Percentiles rank a stretch among this genome's conserved stretches.
Conservation (phyloP, 2,888 invertebrate genomes). For the Morinoia aosen region DNA sequence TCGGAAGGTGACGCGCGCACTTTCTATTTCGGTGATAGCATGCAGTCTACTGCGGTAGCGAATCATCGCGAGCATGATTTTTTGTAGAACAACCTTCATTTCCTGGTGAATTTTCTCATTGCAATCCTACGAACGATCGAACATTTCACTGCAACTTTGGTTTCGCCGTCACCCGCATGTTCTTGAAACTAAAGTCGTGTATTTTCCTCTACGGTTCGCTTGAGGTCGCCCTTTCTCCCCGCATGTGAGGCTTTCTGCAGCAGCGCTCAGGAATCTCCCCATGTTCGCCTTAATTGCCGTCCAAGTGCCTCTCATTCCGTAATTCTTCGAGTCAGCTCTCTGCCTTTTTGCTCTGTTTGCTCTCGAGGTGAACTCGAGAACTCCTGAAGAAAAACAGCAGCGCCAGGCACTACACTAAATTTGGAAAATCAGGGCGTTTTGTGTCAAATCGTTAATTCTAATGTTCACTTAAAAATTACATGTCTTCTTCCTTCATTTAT, state of each 20-base stretch:
- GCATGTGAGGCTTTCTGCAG: neutral
- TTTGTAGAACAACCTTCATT: neutral
- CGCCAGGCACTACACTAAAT: neutral
- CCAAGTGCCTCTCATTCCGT: conserved; percentile 28
- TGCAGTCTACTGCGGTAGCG: neutral
- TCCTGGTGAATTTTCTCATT: neutral
- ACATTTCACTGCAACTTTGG: neutral
- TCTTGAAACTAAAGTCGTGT: neutral
- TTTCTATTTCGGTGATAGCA: neutral
- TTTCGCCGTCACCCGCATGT: neutral
- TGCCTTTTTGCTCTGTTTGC: neutral
- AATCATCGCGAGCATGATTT: neutral
- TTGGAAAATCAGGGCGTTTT: neutral
- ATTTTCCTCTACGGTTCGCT: neutral
- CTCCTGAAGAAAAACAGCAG: neutral
- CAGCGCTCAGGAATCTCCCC: neutral
- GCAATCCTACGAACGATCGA: neutral
- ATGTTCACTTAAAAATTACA: no score
- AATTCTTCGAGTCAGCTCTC: conserved; percentile 31
- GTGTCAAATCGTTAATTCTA: neutral
- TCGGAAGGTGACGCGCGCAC: neutral
- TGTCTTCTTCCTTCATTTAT: no score
- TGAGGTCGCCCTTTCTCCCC: neutral
- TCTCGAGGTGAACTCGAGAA: neutral
- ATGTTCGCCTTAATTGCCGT: conserved; percentile 5